These are phyloP conservation scores for Dromas ardeola DNA, from an alignment of 2,113 vertebrate species.

Conservation along the genomic window DNA sequence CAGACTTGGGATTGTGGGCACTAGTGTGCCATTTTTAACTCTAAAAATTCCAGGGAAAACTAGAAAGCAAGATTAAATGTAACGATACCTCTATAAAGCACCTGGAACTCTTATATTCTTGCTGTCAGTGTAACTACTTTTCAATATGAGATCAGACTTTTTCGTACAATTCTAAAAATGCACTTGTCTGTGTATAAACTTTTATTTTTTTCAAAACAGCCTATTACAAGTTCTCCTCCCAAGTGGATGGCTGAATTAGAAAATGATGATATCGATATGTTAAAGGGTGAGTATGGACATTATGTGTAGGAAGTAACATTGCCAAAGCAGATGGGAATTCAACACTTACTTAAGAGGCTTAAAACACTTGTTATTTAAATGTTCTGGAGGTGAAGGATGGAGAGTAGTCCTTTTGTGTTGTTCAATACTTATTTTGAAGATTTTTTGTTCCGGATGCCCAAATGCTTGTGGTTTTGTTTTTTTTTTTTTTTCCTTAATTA, in stretches of 20 bases:
- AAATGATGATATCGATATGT: constrained; percentile 96
- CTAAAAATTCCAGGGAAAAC: not conserved
- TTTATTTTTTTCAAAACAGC: constrained; percentile 71
- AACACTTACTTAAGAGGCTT: not conserved
- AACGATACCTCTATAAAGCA: not conserved
- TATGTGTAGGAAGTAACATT: not conserved
- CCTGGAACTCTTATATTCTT: not conserved
- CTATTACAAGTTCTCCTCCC: constrained; percentile 92
- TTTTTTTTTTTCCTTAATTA: not conserved
- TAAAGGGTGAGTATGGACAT: constrained; percentile 84
- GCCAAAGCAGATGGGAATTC: not conserved
- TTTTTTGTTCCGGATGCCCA: not conserved
- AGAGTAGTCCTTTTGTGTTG: not conserved
- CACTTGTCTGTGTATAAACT: not conserved
- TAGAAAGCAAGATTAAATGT: not conserved
- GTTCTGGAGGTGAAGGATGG: not conserved
- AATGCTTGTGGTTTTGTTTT: not conserved
- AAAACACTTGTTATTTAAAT: not conserved
- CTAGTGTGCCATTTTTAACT: not conserved
- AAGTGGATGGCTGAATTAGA: constrained; percentile 99
- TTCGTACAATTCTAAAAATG: not conserved
- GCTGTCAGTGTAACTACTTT: not conserved
- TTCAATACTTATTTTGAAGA: not conserved
- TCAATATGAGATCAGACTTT: rapidly evolving
- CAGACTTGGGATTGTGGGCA: not conserved